phyloP scores from a whole-genome alignment of 23 tunicate genomes.

The Botrylloides violaceus region DNA sequence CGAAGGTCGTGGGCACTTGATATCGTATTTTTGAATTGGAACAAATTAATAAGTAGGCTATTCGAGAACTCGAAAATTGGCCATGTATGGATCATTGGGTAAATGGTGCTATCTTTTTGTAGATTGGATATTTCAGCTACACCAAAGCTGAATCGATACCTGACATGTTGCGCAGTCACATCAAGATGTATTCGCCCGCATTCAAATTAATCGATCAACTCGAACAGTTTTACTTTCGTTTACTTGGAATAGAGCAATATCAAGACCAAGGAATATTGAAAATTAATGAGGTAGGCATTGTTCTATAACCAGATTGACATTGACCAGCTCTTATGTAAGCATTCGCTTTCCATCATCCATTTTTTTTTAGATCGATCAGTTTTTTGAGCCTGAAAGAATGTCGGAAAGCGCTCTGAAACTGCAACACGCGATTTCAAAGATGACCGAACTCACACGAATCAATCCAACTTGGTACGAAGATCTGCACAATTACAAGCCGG shows the following conservation, averaged over 20 bases:
- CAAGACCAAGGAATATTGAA: constrained; percentile 12
- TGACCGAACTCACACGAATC: neutral
- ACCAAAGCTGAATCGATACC: constrained; percentile 26
- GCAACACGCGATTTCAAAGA: neutral
- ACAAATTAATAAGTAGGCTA: no score
- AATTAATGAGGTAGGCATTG: constrained; percentile 22
- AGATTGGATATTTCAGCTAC: constrained; percentile 57
- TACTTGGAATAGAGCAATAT: constrained; percentile 31
- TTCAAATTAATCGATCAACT: constrained; percentile 48
- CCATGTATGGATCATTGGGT: neutral
- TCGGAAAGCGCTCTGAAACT: neutral
- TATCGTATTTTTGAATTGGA: no score
- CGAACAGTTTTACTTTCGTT: constrained; percentile 35
- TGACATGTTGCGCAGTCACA: constrained; percentile 16
- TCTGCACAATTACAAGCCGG: neutral
- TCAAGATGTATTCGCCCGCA: constrained; percentile 2
- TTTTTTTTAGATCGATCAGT: neutral
- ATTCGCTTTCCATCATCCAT: no score
- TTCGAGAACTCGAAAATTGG: neutral
- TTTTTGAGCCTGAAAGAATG: neutral
- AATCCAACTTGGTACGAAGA: neutral
- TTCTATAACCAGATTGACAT: no score
- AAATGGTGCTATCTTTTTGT: neutral
- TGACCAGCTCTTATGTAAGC: no score
- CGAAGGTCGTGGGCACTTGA: no score